Conservation (phyloP, 1,140 invertebrate genomes). For the Cotesia glomerata region DNA sequence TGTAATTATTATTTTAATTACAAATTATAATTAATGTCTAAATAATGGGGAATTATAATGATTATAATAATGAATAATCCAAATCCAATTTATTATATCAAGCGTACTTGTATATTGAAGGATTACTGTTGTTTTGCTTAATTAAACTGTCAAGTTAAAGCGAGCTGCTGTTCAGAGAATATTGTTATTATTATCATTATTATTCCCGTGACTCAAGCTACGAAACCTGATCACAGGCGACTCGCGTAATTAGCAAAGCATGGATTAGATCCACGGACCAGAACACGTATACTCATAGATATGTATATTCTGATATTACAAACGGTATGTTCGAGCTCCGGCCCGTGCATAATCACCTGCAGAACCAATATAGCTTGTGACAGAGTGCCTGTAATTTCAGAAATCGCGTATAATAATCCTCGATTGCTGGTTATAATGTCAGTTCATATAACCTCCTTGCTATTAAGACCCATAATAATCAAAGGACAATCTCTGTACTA, state of each 20-base stretch:
- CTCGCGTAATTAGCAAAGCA: conserved; percentile 32
- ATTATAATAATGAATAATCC: too few species aligned
- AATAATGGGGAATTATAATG: too few species aligned
- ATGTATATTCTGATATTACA: conserved; percentile 7
- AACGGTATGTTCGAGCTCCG: conserved; percentile 1
- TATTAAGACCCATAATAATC: neutral
- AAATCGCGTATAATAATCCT: conserved; percentile 20
- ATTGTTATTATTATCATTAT: neutral
- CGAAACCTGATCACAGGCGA: conserved; percentile 5
- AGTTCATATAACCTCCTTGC: neutral
- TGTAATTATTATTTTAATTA: too few species aligned
- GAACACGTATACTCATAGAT: neutral
- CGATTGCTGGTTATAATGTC: conserved; percentile 13
- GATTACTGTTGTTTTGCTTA: conserved; percentile 33
- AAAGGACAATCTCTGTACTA: neutral
- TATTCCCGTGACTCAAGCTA: neutral
- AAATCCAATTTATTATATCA: too few species aligned
- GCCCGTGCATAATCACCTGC: conserved; percentile 20
- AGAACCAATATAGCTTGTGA: conserved; percentile 25
- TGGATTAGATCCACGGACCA: conserved; percentile 25
- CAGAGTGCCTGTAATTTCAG: conserved; percentile 31
- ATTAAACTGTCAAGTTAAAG: conserved; percentile 28
- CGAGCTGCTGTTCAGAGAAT: neutral
- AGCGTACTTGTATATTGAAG: conserved; percentile 1
- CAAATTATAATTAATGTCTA: too few species aligned